Evolutionary conservation across 2,888 invertebrate species (phyloP).

Genomic region (Phengaris arion): DNA sequence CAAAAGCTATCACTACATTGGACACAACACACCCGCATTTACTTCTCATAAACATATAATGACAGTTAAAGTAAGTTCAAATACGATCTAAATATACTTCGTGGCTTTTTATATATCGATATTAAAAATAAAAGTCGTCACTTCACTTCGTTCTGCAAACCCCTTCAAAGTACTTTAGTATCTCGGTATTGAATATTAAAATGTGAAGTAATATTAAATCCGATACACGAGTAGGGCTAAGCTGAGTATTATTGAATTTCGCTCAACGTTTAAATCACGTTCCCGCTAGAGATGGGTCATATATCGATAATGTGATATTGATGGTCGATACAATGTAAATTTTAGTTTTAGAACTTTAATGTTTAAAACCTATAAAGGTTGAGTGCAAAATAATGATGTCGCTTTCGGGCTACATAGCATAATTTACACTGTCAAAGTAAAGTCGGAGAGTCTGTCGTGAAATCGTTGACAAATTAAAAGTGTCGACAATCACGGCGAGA

Average conservation of each 20-base stretch:
- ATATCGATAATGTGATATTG: slow-evolving; percentile 27
- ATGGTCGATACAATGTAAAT: slow-evolving; percentile 1
- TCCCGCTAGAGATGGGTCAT: slow-evolving; percentile 15
- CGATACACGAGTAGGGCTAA: slow-evolving; percentile 6
- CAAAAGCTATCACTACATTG: too few relatives aligned
- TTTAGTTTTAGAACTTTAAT: neutral
- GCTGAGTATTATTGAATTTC: slow-evolving; percentile 27
- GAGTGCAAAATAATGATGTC: too few relatives aligned
- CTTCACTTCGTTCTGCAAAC: slow-evolving; percentile 12
- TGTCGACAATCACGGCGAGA: neutral
- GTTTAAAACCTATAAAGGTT: too few relatives aligned
- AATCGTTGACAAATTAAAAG: too few relatives aligned
- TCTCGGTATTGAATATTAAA: slow-evolving; percentile 26
- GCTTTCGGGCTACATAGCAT: too few relatives aligned
- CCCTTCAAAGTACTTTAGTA: slow-evolving; percentile 9
- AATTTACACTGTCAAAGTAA: too few relatives aligned
- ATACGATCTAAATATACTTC: neutral
- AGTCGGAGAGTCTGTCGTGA: too few relatives aligned
- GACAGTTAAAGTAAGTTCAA: too few relatives aligned
- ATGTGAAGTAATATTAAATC: slow-evolving; percentile 26
- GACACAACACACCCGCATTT: too few relatives aligned
- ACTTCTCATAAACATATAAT: too few relatives aligned
- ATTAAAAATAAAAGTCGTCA: neutral
- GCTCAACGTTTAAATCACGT: slow-evolving; percentile 21
- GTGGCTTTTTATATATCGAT: neutral